These are phyloP conservation scores for Gasterosteus nipponicus DNA, from an alignment of 2,113 vertebrate genomes.

Conservation along the genomic window DNA sequence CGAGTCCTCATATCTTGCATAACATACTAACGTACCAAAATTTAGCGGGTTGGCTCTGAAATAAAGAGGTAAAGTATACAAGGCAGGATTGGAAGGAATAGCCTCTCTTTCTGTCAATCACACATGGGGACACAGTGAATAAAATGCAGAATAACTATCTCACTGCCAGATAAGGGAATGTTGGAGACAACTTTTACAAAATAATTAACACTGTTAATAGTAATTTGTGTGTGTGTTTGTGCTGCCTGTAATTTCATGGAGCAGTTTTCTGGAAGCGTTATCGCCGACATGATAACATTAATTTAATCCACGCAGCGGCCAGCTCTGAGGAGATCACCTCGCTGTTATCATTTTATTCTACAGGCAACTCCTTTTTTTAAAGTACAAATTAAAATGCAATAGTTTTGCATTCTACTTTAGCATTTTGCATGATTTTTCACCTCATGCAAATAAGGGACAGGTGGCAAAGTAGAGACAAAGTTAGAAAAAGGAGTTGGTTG, in stretches of 20 bases:
- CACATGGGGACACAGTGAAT: neutral
- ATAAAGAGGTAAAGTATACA: neutral
- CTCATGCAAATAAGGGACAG: slow-evolving; percentile 3
- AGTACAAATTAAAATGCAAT: neutral
- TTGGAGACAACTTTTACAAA: neutral
- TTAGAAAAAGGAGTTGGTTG: slow-evolving; percentile 28
- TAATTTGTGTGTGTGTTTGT: neutral
- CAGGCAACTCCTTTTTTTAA: slow-evolving; percentile 1
- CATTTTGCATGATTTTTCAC: neutral
- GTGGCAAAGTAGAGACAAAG: slow-evolving; percentile 31
- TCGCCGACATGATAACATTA: slow-evolving; percentile 28
- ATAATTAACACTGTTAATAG: neutral
- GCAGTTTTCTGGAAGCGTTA: slow-evolving; percentile 11
- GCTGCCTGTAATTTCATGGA: neutral
- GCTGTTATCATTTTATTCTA: slow-evolving; percentile 21
- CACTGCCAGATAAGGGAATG: neutral
- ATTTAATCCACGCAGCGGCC: slow-evolving; percentile 69
- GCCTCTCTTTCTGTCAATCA: neutral
- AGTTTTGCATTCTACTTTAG: neutral
- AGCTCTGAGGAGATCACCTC: slow-evolving; percentile 52
- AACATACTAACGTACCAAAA: neutral
- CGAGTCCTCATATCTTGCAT: neutral
- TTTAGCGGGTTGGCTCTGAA: neutral
- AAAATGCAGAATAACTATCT: neutral
- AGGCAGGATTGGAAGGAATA: neutral